Conservation (phyloP, 2,888 invertebrate genomes). For the Ferrisia virgata region DNA sequence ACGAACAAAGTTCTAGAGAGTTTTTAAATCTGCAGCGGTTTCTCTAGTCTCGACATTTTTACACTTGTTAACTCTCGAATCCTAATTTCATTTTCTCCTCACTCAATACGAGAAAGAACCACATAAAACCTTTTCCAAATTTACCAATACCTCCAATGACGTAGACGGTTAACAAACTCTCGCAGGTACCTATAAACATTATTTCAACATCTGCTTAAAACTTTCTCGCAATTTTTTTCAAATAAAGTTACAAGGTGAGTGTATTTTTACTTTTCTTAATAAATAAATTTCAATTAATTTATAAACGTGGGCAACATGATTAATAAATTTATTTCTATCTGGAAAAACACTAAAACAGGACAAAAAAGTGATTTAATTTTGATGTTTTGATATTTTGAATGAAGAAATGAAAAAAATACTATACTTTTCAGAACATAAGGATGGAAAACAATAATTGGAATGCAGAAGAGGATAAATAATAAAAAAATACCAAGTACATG, state of each 20-base stretch:
- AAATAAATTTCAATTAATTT: background rate
- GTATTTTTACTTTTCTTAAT: background rate
- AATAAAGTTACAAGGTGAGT: background rate
- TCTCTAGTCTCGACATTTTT: conserved; percentile 11
- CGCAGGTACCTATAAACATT: background rate
- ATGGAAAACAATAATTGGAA: too few relatives aligned
- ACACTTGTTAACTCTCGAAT: conserved; percentile 7
- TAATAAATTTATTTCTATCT: too few relatives aligned
- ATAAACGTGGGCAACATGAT: too few relatives aligned
- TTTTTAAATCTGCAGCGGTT: conserved; percentile 5
- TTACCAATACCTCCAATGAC: background rate
- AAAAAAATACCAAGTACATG: too few relatives aligned
- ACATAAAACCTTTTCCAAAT: background rate
- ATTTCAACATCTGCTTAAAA: background rate
- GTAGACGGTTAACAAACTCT: background rate
- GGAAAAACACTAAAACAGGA: too few relatives aligned
- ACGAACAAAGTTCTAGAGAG: background rate
- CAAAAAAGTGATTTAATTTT: too few relatives aligned
- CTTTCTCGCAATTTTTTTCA: background rate
- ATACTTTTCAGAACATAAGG: too few relatives aligned
- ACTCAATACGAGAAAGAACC: background rate
- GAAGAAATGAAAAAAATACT: too few relatives aligned
- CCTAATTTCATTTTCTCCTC: conserved; percentile 1
- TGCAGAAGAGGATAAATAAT: too few relatives aligned
- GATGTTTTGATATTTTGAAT: too few relatives aligned